These are phyloP conservation scores for Sitophilus oryzae DNA, from an alignment of 1,140 invertebrate genomes.

Conservation along the genomic window DNA sequence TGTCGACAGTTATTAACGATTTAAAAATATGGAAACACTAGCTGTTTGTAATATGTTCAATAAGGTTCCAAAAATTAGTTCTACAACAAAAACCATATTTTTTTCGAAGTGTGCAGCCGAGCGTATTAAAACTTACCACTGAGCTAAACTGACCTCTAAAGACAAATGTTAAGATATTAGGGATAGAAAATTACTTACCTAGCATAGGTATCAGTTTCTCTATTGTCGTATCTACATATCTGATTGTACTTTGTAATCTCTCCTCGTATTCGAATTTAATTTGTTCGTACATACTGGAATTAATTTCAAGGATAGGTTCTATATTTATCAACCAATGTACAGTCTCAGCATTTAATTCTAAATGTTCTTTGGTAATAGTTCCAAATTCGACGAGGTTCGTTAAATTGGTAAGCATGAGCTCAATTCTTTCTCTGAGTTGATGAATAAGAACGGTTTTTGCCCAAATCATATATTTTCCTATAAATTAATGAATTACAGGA, in stretches of 20 bases:
- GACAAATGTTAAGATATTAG: not conserved
- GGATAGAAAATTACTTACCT: constrained; percentile 38
- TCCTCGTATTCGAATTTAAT: constrained; percentile 79
- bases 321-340: constrained; percentile 68
- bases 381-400: constrained; percentile 63
- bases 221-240: constrained; percentile 58
- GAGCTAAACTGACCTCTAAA: not conserved
- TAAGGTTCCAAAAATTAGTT: no score
- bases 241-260: constrained; percentile 59
- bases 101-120: no score
- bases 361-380: constrained; percentile 57
- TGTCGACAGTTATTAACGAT: no score
- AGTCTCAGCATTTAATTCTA: constrained; percentile 59
- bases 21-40: no score
- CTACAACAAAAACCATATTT: no score
- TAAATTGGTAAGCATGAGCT: constrained; percentile 55
- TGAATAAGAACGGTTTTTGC: constrained; percentile 32
- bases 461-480: constrained; percentile 47
- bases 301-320: constrained; percentile 64
- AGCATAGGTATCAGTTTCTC: constrained; percentile 64
- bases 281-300: constrained; percentile 66
- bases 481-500: constrained; percentile 22
- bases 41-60: no score
- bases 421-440: constrained; percentile 55
- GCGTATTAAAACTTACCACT: no score